These are phyloP conservation scores for Calliphora vomitoria DNA, from an alignment of 2,888 invertebrate species.

Conservation along the genomic window DNA sequence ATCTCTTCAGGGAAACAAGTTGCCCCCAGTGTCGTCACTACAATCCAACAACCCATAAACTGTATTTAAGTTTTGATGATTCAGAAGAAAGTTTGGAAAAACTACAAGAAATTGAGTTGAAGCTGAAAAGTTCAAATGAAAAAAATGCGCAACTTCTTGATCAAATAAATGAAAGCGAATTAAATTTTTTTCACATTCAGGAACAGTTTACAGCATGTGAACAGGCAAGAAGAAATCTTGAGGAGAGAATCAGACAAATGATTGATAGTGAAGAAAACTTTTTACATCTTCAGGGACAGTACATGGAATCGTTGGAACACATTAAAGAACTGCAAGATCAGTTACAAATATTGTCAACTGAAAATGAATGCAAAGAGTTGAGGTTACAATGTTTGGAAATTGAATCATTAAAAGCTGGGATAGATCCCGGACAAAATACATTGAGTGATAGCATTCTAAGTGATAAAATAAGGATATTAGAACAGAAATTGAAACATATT, in stretches of 20 bases:
- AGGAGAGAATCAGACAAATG: slow-evolving; percentile 23
- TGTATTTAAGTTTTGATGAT: slow-evolving; percentile 78
- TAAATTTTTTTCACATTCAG: slow-evolving; percentile 38
- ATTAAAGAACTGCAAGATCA: slow-evolving; percentile 17
- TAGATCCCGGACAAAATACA: not conserved
- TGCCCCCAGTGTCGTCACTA: slow-evolving; percentile 78
- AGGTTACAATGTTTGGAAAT: slow-evolving; percentile 26
- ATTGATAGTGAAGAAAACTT: slow-evolving; percentile 55
- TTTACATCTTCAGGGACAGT: slow-evolving; percentile 57
- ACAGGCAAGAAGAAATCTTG: slow-evolving; percentile 4
- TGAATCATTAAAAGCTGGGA: slow-evolving; percentile 26
- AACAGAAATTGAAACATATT: slow-evolving; percentile 56
- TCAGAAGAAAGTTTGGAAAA: not conserved
- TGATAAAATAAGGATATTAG: slow-evolving; percentile 48
- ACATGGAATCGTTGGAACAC: slow-evolving; percentile 51
- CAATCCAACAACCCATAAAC: slow-evolving; percentile 67
- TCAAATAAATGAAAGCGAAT: not conserved
- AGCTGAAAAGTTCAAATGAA: slow-evolving; percentile 28
- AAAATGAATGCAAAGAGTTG: slow-evolving; percentile 58
- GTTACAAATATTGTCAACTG: slow-evolving; percentile 29
- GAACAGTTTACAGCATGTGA: slow-evolving; percentile 6
- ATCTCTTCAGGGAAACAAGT: slow-evolving; percentile 74
- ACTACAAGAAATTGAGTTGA: slow-evolving; percentile 5
- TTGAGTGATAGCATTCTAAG: not conserved
- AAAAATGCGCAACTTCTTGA: not conserved